Conservation (phyloP, 2,888 invertebrate genomes). For the Netelia melanura region DNA sequence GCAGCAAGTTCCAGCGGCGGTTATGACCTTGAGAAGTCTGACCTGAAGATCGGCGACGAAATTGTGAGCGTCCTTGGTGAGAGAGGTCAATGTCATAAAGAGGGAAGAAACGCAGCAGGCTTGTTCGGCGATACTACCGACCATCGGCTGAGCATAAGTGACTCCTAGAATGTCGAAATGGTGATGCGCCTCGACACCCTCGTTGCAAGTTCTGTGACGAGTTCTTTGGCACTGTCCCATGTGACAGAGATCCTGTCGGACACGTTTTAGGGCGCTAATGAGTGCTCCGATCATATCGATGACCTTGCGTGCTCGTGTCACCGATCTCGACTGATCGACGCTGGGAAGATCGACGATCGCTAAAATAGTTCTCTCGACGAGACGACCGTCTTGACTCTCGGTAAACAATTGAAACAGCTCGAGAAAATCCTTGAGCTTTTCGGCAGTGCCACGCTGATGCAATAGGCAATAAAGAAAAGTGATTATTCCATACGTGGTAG, state of each 20-base stretch:
- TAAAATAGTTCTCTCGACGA: constrained; percentile 86
- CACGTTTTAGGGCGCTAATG: constrained; percentile 86
- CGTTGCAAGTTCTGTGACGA: constrained; percentile 86
- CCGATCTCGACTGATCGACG: constrained; percentile 82
- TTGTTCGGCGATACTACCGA: constrained; percentile 80
- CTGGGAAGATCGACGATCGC: constrained; percentile 86
- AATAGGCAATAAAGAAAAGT: constrained; percentile 88
- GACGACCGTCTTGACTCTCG: constrained; percentile 87
- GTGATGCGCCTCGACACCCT: constrained; percentile 85
- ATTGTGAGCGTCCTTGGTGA: constrained; percentile 85
- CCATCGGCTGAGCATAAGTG: constrained; percentile 83
- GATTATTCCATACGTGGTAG: constrained; percentile 87
- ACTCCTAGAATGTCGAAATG: constrained; percentile 87
- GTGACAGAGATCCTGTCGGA: constrained; percentile 87
- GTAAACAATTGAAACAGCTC: constrained; percentile 87
- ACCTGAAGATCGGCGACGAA: constrained; percentile 84
- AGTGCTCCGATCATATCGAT: constrained; percentile 87
- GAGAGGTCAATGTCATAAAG: constrained; percentile 86
- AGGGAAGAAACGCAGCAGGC: constrained; percentile 87
- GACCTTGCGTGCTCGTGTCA: constrained; percentile 86
- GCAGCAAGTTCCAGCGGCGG: constrained; percentile 88
- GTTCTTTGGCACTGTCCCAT: constrained; percentile 86
- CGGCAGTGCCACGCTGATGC: constrained; percentile 85
- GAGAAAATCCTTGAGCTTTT: constrained; percentile 86
- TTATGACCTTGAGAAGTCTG: constrained; percentile 86